phyloP scores from a whole-genome alignment of 2,113 vertebrate genomes.

The Melanerpes aurifrons region DNA sequence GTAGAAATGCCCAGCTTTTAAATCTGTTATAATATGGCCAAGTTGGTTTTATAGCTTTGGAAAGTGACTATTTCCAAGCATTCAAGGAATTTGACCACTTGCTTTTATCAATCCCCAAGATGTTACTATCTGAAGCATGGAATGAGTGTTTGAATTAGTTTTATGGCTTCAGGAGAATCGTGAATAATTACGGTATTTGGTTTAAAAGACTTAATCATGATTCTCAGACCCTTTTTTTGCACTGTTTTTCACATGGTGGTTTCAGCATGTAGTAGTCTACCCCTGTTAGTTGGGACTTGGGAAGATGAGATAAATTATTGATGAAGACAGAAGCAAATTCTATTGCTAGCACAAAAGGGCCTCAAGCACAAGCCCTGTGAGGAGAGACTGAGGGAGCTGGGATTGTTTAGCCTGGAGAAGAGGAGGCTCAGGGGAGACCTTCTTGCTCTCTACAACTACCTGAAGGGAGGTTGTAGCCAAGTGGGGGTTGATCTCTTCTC shows the following conservation, averaged over 20 bases:
- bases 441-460: too few relatives aligned
- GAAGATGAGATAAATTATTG: neutral
- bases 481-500: too few relatives aligned
- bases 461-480: too few relatives aligned
- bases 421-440: too few relatives aligned
- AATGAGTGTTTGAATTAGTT: neutral
- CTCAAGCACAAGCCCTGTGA: too few relatives aligned
- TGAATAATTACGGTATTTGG: neutral
- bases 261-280: neutral
- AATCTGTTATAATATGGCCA: neutral
- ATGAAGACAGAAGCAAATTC: neutral
- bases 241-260: neutral
- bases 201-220: neutral
- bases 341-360: neutral
- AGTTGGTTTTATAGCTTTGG: neutral
- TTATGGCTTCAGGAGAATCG: neutral
- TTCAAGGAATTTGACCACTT: neutral
- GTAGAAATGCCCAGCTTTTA: neutral
- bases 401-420: too few relatives aligned
- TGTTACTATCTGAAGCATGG: neutral
- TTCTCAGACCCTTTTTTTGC: neutral
- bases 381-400: too few relatives aligned
- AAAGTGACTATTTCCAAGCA: neutral
- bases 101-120: neutral
- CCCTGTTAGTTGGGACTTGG: neutral